Conservation (phyloP, 2,797 vertebrate species). For the Allobates femoralis region DNA sequence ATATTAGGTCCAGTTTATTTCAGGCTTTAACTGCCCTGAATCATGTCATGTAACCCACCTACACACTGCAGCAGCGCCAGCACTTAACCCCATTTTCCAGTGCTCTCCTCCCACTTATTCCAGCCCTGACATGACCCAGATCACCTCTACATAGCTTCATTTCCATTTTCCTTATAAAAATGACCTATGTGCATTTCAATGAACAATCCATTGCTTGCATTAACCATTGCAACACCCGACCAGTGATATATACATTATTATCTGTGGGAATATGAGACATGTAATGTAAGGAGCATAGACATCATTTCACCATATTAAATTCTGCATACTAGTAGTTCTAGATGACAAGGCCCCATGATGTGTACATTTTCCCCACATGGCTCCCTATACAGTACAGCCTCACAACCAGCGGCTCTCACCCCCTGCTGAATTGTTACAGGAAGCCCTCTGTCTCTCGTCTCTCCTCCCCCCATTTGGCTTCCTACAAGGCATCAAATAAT, state of each 20-base stretch:
- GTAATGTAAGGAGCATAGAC: neutral
- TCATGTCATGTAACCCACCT: conserved; percentile 15
- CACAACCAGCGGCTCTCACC: conserved; percentile 29
- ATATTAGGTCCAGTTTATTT: neutral
- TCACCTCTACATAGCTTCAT: neutral
- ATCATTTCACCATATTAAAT: neutral
- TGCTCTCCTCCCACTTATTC: neutral
- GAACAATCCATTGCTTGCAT: neutral
- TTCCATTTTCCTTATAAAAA: neutral
- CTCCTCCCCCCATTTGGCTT: conserved; percentile 51
- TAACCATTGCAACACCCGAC: neutral
- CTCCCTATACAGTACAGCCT: conserved; percentile 24
- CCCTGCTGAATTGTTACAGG: conserved; percentile 61
- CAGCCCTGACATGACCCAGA: neutral
- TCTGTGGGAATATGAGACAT: neutral
- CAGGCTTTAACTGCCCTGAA: conserved; percentile 34
- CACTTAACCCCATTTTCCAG: conserved; percentile 12
- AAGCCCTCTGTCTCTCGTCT: conserved; percentile 45
- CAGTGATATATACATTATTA: neutral
- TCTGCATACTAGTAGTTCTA: neutral
- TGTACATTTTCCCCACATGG: neutral
- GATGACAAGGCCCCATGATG: conserved; percentile 25
- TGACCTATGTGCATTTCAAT: neutral
- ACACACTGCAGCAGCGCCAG: conserved; percentile 5
- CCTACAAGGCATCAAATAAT: conserved; percentile 59